Percentiles rank a stretch among this genome's conserved stretches.
Evolutionary conservation across 2,797 vertebrate species (phyloP).

Genomic region (Pteronotus mesoamericanus): DNA sequence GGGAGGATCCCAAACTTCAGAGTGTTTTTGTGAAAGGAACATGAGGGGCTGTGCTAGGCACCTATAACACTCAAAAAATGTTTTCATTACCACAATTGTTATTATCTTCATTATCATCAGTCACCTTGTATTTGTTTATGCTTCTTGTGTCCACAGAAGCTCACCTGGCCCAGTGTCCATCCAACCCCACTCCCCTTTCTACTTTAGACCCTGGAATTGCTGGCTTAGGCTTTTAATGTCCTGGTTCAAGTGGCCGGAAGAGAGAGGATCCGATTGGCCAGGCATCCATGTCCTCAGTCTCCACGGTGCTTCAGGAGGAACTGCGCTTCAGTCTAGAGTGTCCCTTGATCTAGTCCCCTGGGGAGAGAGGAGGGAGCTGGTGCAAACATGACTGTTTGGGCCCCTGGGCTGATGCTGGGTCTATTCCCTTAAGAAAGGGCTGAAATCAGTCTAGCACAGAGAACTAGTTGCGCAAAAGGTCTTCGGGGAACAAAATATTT

Average conservation of each 20-base stretch:
- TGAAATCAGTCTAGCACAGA: background rate
- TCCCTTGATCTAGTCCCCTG: background rate
- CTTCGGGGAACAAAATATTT: background rate
- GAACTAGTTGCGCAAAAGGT: background rate
- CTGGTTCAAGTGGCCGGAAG: background rate
- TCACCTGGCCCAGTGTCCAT: background rate
- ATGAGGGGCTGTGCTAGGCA: too few species aligned
- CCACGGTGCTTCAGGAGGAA: background rate
- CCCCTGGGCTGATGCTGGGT: background rate
- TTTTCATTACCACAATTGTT: fast-evolving
- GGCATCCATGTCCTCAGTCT: fast-evolving
- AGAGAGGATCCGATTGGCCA: background rate
- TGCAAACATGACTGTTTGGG: too few species aligned
- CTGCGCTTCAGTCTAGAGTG: background rate
- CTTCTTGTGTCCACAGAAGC: background rate
- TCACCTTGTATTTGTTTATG: background rate
- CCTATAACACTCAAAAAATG: fast-evolving
- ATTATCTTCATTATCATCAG: fast-evolving
- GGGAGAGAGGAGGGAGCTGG: background rate
- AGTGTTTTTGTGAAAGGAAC: background rate
- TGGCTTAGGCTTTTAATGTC: background rate
- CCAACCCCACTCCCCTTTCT: background rate
- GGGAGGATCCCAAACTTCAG: background rate
- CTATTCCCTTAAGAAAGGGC: background rate
- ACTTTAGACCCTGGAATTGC: background rate